Base-by-base conservation (phyloP, 2,888 invertebrate species). In the Agrotis ipsilon region DNA sequence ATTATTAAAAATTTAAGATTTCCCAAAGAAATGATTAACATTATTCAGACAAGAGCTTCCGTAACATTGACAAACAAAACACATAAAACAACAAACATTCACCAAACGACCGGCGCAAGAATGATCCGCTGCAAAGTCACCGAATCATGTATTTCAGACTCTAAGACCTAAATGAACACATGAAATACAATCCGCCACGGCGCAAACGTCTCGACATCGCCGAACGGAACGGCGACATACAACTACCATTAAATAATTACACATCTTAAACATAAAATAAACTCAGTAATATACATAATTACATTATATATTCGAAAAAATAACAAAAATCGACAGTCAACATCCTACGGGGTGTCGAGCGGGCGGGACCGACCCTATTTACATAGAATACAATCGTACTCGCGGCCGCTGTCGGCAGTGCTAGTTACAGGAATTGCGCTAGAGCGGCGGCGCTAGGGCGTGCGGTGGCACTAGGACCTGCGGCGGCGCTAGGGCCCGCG, bases 271-370 rank as follows among this genome's bases (percentile, higher is more conserved):
- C 91, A 88, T 93, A 94, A 93, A 93, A 95, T 95, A 95, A 96
- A 96, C 94, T 96, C 94, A 94, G 87, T 93, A 96, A 93, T 96
- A 94, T 96, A 96, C 96, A 96, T 95, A 96, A 95, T 95, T 96
- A 96, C 95, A 96, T 94, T 92, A 94, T 94, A 95, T 94, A 95
- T 95, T 94, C 94, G 93, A 95, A 94, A 94, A 91, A 91, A 92
- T 92, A 93, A 94, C 91, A 92, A 93, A 92, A 91, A 88, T 88
- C 86, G 89, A 89, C 87, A 87, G 86, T 88, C 90, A 88, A 89
- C 89, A 87, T 87, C 86, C 85, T 82, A 81, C 77, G 75, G 81
- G 69, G 39, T 51, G 72, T 75, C 73, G 76, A 72, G 55, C 69
- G 68, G 63, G 76, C 75, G 57, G 39, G 55, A 68, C 64, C 63